Evolutionary conservation across 1,140 invertebrate genomes (phyloP).

Genomic region (Macrobrachium nipponense): DNA sequence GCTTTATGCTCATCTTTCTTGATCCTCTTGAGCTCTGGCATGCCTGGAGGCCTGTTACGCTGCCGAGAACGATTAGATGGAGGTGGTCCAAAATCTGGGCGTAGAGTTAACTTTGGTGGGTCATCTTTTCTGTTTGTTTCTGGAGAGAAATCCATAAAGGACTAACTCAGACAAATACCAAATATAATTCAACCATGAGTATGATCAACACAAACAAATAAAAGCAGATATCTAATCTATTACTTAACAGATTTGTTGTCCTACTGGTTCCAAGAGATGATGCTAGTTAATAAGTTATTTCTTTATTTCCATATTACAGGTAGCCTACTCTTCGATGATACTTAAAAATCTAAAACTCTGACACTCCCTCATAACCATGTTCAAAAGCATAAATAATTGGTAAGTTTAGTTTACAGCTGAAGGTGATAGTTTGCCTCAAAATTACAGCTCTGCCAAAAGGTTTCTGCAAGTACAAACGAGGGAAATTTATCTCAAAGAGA

Average conservation of each 20-base stretch:
- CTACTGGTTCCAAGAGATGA: background rate
- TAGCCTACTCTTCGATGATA: no score
- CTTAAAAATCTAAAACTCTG: no score
- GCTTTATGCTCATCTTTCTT: slow-evolving; percentile 37
- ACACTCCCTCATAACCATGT: no score
- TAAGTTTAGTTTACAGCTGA: no score
- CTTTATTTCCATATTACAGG: no score
- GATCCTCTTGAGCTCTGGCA: slow-evolving; percentile 55
- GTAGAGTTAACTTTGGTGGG: slow-evolving; percentile 59
- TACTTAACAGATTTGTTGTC: no score
- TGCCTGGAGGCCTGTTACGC: slow-evolving; percentile 36
- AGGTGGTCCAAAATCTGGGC: slow-evolving; percentile 47
- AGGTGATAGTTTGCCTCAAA: no score
- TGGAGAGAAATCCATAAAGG: background rate
- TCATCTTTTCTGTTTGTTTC: slow-evolving; percentile 55
- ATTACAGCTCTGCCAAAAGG: no score
- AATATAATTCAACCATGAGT: background rate
- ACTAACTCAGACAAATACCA: background rate
- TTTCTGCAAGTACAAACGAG: no score
- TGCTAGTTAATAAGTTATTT: no score
- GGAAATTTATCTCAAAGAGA: no score
- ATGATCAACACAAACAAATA: background rate
- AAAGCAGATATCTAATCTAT: background rate
- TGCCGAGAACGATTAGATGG: slow-evolving; percentile 22
- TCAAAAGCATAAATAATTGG: no score